Conservation (phyloP, 2,888 invertebrate genomes). For the Pterostichus madidus region DNA sequence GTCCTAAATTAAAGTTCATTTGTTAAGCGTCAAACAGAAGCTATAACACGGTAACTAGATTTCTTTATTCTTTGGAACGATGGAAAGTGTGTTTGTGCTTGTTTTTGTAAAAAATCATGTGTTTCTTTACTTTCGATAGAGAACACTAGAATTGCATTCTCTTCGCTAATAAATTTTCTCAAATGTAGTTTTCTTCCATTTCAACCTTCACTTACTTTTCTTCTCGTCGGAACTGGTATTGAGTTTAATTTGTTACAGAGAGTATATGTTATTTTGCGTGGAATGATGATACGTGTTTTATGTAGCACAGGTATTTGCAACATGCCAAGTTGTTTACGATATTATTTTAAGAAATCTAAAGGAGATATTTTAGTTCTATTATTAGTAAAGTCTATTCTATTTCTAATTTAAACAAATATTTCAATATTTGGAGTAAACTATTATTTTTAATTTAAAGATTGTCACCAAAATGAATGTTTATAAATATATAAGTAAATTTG, state of each 20-base stretch:
- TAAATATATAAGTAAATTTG: too few relatives aligned
- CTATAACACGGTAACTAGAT: neutral
- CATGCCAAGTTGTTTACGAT: neutral
- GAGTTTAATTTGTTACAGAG: slow-evolving; percentile 15
- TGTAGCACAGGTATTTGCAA: slow-evolving; percentile 26
- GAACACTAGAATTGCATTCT: slow-evolving; percentile 29
- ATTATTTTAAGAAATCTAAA: neutral
- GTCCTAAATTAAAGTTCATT: slow-evolving; percentile 29
- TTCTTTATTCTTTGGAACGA: slow-evolving; percentile 14
- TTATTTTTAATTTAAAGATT: too few relatives aligned
- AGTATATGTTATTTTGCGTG: neutral
- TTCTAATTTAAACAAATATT: too few relatives aligned
- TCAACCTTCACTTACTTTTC: slow-evolving; percentile 51
- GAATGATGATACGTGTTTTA: slow-evolving; percentile 7
- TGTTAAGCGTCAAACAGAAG: slow-evolving; percentile 1
- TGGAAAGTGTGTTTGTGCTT: slow-evolving; percentile 25
- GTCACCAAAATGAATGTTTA: too few relatives aligned
- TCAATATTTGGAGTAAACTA: too few relatives aligned
- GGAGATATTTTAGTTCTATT: neutral
- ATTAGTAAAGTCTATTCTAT: too few relatives aligned
- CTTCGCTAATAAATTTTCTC: slow-evolving; percentile 41
- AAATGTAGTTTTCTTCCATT: slow-evolving; percentile 3
- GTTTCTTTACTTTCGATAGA: slow-evolving; percentile 34
- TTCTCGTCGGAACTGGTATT: slow-evolving; percentile 11
- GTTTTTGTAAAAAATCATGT: slow-evolving; percentile 33